Conservation (phyloP, 2,797 vertebrate genomes). For the Trematocara caparti region DNA sequence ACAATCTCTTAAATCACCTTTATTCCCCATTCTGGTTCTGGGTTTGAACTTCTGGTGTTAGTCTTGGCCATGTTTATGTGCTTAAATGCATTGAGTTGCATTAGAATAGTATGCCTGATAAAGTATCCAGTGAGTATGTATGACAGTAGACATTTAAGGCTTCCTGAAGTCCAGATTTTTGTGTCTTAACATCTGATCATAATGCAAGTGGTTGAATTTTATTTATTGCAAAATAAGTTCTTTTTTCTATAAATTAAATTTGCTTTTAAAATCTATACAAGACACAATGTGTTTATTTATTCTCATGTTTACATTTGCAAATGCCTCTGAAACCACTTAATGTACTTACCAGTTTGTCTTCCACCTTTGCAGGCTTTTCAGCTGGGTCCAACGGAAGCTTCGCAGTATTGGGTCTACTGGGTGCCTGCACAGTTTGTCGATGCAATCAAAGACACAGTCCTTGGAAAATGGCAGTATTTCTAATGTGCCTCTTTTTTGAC, state of each 20-base stretch:
- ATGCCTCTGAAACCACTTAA: neutral
- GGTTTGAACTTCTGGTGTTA: neutral
- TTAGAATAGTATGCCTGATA: neutral
- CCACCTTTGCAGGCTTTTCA: conserved; percentile 87
- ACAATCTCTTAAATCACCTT: neutral
- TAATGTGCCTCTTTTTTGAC: conserved; percentile 98
- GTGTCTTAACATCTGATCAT: neutral
- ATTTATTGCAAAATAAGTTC: neutral
- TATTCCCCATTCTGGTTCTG: neutral
- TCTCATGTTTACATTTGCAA: neutral
- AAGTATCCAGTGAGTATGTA: neutral
- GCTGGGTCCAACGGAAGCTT: conserved; percentile 98
- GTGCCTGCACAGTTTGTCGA: conserved; percentile 98
- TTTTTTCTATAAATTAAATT: neutral
- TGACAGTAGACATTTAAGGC: neutral
- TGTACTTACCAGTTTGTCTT: neutral
- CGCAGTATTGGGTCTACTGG: conserved; percentile 99
- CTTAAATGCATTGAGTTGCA: neutral
- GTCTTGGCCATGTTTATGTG: neutral
- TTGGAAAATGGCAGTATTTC: conserved; percentile 99
- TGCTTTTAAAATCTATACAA: neutral
- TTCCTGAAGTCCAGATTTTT: neutral
- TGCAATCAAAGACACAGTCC: conserved; percentile 99
- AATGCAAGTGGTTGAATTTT: neutral
- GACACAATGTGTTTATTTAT: neutral